Evolutionary conservation across 1,140 invertebrate genomes (phyloP), one percentile per base, ranked within the genome.

Genomic region (Drosophila leontia): DNA sequence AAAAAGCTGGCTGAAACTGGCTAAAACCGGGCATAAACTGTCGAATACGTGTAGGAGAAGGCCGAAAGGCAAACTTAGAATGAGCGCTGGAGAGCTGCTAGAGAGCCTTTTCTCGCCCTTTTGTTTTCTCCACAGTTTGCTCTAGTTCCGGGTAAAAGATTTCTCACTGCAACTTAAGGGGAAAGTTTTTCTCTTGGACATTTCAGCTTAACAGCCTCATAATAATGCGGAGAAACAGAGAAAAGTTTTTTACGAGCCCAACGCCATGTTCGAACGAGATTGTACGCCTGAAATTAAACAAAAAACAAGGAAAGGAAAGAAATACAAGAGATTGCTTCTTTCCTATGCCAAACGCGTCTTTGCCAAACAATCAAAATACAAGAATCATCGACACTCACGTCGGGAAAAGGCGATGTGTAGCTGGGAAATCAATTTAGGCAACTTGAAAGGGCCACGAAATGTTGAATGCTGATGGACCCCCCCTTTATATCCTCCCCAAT

Each of bases 351-450:
- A 75, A 78, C 84, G 85, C 85, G 83, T 87, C 32, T 48, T 26
- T 13, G 53, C 42, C 47, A 78, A 78, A 78, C 75, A 78, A 78
- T 78, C 75, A 78, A 62, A 78, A 64, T 71, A 78, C 75, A 78
- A 62, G 76, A 69, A 69, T 67, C 76, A 78, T 78, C 63, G 70
- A 48, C 74, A 48, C 58, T 45, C 74, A 78, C 67, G 76, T 88
- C n/a, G 26, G 26, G 26, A 29, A 29, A 75, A 3, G 48, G 2
- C 3, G 23, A 2, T n/a, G 69, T 72, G 75, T 81, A 86, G 70
- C 76, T 78, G 80, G 80, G 79, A 88, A 87, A 84, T 88, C 84
- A 87, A 88, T 87, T 87, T 87, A 58, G 84, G 48, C 72, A 83
- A 85, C 82, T 84, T 85, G 78, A 81, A 84, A 85, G 67, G 60